Base-by-base conservation (phyloP, 2,888 invertebrate species). In the Philaethria dido region DNA sequence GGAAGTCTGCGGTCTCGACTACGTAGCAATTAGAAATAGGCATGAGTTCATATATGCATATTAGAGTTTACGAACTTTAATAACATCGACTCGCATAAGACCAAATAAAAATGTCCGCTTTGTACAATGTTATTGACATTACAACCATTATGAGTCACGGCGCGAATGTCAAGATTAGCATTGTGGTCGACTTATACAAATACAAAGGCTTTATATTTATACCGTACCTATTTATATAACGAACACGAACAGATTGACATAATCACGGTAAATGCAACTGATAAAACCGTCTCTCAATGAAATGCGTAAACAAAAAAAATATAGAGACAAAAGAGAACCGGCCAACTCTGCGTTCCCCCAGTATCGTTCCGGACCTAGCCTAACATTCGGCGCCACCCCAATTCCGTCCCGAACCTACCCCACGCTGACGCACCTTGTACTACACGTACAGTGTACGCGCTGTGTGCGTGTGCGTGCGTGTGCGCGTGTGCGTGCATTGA, bases 351-450 rank as follows among this genome's bases (percentile, higher is more conserved):
- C 42, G 13, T 22, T 64, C 61, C 67, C 74, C 65, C 57, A 85
- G 78, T 84, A 87, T 85, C 83, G 82, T 84, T 80, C 85, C 78
- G 79, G 81, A 87, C 89, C 88, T 89, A 88, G 81, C 86, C 86
- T 86, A 77, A 90, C 88, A 88, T 89, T 90, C 80, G 89, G 87
- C 81, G 80, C 85, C 88, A 86, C 88, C 90, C 89, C 86, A 88
- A 88, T 86, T 87, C 84, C 79, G 82, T 82, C 83, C 86, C 85
- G 86, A 86, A 89, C 92, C 92, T 91, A 86, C 91, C 92, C 89
- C 84, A 92, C 83, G 71, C 79, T 78, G 75, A 74, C 74, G 74
- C 75, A 74, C 71, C 57, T 67, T 73, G 69, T 66, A 64, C 62
- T 63, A 33, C 60, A 45, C 45, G 60, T 60, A 52, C 52, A 52